Conservation (phyloP, 2,888 invertebrate genomes). For the Limnephilus auricula region DNA sequence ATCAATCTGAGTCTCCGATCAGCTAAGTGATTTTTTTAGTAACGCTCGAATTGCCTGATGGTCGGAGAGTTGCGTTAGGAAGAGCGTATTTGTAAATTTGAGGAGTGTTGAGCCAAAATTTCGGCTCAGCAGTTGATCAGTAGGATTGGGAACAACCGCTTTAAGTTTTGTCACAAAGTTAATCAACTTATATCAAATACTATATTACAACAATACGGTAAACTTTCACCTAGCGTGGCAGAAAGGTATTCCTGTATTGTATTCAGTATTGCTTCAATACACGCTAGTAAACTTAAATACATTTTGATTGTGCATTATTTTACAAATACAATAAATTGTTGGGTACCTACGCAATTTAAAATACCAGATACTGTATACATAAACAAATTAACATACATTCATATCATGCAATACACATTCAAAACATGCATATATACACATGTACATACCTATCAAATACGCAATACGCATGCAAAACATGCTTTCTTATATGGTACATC, state of each 20-base stretch:
- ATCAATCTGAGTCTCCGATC: no score
- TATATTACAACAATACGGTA: neutral
- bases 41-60: no score
- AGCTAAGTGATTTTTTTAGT: no score
- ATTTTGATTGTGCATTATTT: neutral
- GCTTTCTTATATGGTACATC: no score
- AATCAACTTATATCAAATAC: neutral
- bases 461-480: neutral
- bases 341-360: neutral
- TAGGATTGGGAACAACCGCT: no score
- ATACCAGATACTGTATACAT: no score
- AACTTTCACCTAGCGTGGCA: neutral
- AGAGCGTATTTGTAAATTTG: no score
- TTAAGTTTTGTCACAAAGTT: neutral
- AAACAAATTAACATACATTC: no score
- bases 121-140: no score
- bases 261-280: neutral
- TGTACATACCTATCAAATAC: neutral
- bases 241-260: neutral
- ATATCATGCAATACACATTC: no score
- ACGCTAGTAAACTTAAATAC: neutral
- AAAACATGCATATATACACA: neutral
- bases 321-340: neutral
- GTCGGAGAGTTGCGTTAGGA: no score
- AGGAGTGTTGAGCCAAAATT: no score